Conservation (phyloP, 2,797 vertebrate species). For the Manis crassicaudata region DNA sequence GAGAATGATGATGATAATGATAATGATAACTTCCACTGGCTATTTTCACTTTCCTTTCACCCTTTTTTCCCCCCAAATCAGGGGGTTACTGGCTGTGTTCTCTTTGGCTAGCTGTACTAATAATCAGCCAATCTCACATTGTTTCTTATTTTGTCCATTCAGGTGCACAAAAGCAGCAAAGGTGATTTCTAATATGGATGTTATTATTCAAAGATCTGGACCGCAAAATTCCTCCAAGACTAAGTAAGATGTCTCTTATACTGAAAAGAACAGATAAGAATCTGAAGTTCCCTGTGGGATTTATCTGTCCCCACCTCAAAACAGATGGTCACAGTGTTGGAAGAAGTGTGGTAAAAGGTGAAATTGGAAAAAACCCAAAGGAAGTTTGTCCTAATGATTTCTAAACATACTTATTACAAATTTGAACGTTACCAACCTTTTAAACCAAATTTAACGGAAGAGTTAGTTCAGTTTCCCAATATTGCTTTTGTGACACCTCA, state of each 20-base stretch:
- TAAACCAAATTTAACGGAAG: conserved; percentile 60
- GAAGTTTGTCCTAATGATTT: conserved; percentile 60
- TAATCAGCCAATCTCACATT: neutral
- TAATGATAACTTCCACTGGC: neutral
- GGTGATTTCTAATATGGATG: neutral
- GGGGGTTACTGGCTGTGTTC: neutral
- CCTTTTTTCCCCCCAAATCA: neutral
- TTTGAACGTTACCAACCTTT: conserved; percentile 48
- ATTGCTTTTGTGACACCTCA: conserved; percentile 39
- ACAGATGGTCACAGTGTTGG: neutral
- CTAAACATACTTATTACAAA: conserved; percentile 62
- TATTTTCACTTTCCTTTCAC: neutral
- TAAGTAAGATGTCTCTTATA: neutral
- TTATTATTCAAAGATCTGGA: neutral
- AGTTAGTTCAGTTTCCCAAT: conserved; percentile 50
- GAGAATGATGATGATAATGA: neutral
- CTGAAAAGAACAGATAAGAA: conserved; percentile 20
- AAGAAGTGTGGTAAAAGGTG: conserved; percentile 43
- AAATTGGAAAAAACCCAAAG: conserved; percentile 59
- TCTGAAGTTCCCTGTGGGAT: neutral
- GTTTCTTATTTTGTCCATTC: neutral
- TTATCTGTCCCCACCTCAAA: neutral
- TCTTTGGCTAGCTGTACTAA: neutral
- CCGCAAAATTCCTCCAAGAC: neutral
- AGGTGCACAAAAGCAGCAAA: neutral